Conservation (phyloP, 2,888 invertebrate genomes). For the Bombylius major region DNA sequence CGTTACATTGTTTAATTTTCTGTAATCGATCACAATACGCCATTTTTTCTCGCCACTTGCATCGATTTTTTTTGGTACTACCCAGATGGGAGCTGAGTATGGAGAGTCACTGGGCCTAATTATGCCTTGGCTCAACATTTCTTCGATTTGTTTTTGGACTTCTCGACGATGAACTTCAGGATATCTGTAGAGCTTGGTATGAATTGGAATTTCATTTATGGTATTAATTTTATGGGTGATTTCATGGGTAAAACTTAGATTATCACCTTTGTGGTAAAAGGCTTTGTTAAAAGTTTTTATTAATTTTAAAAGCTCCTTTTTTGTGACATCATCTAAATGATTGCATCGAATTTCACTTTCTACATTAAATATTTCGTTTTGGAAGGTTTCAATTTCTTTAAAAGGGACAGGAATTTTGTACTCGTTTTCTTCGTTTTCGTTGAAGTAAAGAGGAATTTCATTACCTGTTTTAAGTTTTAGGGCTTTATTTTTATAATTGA, state of each 20-base stretch:
- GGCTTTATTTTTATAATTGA: not conserved
- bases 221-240: not conserved
- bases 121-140: not conserved
- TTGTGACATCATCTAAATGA: too few relatives aligned
- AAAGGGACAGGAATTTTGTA: too few relatives aligned
- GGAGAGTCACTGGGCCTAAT: not conserved
- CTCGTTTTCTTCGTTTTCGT: too few relatives aligned
- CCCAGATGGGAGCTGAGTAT: not conserved
- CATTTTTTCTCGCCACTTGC: not conserved
- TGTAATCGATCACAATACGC: conserved; percentile 9
- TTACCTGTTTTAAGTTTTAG: not conserved
- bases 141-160: not conserved
- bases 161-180: not conserved
- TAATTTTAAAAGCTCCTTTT: too few relatives aligned
- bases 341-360: too few relatives aligned
- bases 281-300: too few relatives aligned
- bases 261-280: too few relatives aligned
- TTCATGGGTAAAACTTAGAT: too few relatives aligned
- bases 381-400: too few relatives aligned
- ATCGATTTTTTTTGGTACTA: not conserved
- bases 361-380: too few relatives aligned
- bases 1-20: conserved; percentile 12
- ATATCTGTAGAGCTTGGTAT: not conserved
- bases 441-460: too few relatives aligned
- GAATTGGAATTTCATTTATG: not conserved